phyloP scores from a whole-genome alignment of 2,797 vertebrate species.

The Fistularia commersonii region DNA sequence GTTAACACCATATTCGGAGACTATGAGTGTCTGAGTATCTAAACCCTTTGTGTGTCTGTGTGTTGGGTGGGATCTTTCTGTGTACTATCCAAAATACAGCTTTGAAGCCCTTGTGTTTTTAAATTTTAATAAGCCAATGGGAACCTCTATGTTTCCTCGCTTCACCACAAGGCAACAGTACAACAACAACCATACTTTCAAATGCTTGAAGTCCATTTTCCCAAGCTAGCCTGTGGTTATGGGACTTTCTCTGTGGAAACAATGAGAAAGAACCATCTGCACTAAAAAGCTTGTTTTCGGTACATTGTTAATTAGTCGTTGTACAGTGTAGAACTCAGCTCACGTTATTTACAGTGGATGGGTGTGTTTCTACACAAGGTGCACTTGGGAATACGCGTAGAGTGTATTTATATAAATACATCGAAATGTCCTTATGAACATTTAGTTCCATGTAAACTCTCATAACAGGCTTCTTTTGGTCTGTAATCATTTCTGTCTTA shows the following conservation, averaged over 20 bases:
- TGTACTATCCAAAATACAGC: constrained; percentile 54
- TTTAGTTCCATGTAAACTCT: constrained; percentile 18
- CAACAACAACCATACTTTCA: constrained; percentile 53
- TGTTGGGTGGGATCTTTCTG: constrained; percentile 44
- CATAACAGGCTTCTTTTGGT: constrained; percentile 15
- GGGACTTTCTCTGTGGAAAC: constrained; percentile 66
- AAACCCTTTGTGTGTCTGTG: constrained; percentile 11
- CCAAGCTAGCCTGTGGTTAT: constrained; percentile 45
- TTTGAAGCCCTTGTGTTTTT: constrained; percentile 41
- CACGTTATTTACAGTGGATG: constrained; percentile 36
- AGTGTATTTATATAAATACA: constrained; percentile 19
- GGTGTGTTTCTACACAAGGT: constrained; percentile 45
- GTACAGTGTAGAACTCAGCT: constrained; percentile 41
- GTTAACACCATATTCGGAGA: constrained; percentile 38
- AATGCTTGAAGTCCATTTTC: constrained; percentile 53
- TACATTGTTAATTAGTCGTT: constrained; percentile 50
- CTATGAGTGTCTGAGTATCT: constrained; percentile 36
- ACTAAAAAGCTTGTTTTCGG: constrained; percentile 36
- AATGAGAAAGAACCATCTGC: constrained; percentile 51
- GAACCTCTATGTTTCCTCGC: constrained; percentile 44
- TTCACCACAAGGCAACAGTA: constrained; percentile 48
- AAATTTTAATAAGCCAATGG: constrained; percentile 48
- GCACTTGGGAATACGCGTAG: constrained; percentile 20
- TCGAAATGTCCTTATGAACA: constrained; percentile 1
- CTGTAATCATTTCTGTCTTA: constrained; percentile 5